Percentiles rank a stretch among this genome's conserved stretches.
Evolutionary conservation across 1,140 invertebrate genomes (phyloP).

Genomic region (Conopomorpha cramerella): DNA sequence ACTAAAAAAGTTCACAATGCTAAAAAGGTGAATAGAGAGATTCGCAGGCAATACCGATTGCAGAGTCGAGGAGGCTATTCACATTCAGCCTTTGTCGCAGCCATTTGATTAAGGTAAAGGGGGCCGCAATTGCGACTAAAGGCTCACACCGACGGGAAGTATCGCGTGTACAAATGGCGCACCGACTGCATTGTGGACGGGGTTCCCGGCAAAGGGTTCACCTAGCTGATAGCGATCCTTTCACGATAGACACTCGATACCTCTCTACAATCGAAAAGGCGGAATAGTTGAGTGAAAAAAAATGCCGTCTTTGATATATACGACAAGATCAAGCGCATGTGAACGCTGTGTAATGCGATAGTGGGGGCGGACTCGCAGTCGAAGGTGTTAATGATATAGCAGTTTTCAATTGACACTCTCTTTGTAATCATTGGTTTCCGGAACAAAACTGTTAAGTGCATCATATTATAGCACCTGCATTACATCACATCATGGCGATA

Average conservation of each 20-base stretch:
- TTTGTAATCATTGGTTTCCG: too few species aligned
- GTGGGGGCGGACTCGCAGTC: too few species aligned
- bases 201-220: slow-evolving; percentile 13
- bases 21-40: too few species aligned
- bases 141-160: slow-evolving; percentile 42
- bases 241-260: slow-evolving; percentile 28
- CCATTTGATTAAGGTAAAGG: slow-evolving; percentile 54
- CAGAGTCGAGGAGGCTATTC: slow-evolving; percentile 40
- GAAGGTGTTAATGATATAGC: too few species aligned
- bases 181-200: slow-evolving; percentile 43
- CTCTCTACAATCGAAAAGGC: slow-evolving; percentile 25
- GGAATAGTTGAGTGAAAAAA: slow-evolving; percentile 17
- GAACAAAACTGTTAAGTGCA: too few species aligned
- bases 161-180: slow-evolving; percentile 50
- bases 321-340: too few species aligned
- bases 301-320: too few species aligned
- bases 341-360: too few species aligned
- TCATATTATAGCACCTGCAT: too few species aligned
- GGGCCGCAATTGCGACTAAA: slow-evolving; percentile 42
- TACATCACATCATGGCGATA: too few species aligned
- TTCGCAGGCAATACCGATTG: slow-evolving; percentile 44
- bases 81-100: slow-evolving; percentile 54
- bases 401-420: too few species aligned
- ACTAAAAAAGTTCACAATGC: too few species aligned
- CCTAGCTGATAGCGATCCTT: slow-evolving; percentile 24